Conservation (phyloP, 2,888 invertebrate species). For the Marronus borbonicus region DNA sequence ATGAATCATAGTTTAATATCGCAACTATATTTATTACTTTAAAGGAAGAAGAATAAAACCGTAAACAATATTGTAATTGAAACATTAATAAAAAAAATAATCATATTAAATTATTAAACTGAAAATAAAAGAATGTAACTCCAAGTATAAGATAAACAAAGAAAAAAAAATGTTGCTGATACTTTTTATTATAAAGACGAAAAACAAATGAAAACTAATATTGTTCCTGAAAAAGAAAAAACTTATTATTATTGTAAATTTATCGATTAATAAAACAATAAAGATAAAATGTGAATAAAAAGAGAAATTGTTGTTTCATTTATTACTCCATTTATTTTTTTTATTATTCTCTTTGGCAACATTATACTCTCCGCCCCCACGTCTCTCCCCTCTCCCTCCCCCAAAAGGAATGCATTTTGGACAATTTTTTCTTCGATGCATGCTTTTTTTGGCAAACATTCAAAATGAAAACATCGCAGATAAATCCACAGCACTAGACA, state of each 20-base stretch:
- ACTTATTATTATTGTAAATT: conserved; percentile 13
- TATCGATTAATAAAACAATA: conserved; percentile 15
- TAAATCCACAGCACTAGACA: too few relatives aligned
- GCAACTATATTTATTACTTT: too few relatives aligned
- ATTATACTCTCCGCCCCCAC: too few relatives aligned
- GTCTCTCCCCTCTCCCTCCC: too few relatives aligned
- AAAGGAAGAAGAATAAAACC: too few relatives aligned
- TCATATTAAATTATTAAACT: conserved; percentile 4
- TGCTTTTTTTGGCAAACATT: too few relatives aligned
- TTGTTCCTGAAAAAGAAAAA: conserved; percentile 14
- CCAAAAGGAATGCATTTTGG: too few relatives aligned
- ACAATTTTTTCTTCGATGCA: too few relatives aligned
- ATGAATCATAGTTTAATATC: not conserved
- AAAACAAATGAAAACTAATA: not conserved
- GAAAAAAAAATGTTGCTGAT: conserved; percentile 13
- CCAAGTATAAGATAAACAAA: too few relatives aligned
- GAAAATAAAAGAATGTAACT: not conserved
- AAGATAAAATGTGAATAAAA: not conserved
- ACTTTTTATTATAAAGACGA: conserved; percentile 5
- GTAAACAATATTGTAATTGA: not conserved
- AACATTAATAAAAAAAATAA: conserved; percentile 1
- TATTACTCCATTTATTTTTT: too few relatives aligned
- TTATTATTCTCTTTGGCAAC: too few relatives aligned
- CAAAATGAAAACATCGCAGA: too few relatives aligned
- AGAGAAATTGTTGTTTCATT: not conserved